Conservation (phyloP, 1,140 invertebrate genomes). For the Centruroides sculpturatus region DNA sequence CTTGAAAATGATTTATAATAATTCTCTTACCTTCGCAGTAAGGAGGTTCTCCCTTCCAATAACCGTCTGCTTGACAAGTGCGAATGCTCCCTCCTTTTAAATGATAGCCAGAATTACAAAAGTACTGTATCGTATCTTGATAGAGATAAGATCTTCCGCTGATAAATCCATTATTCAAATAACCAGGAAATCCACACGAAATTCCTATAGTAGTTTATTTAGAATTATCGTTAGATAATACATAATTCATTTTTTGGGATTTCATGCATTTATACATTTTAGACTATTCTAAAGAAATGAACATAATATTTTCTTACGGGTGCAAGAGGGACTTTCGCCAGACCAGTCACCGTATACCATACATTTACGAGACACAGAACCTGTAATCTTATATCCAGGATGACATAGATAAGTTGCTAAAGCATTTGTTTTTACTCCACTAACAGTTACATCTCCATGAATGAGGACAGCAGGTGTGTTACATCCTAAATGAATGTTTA, state of each 20-base stretch:
- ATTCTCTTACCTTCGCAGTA: constrained; percentile 12
- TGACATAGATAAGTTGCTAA: constrained; percentile 29
- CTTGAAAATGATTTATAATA: too few species aligned
- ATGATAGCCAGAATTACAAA: constrained; percentile 12
- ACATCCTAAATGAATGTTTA: constrained; percentile 29
- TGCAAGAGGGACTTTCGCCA: constrained; percentile 24
- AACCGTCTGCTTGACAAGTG: constrained; percentile 9
- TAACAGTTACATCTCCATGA: constrained; percentile 29
- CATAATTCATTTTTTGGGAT: too few species aligned
- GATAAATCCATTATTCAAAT: constrained; percentile 37
- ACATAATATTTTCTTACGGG: constrained; percentile 32
- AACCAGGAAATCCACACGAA: constrained; percentile 42
- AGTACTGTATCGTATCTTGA: constrained; percentile 27
- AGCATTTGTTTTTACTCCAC: constrained; percentile 21
- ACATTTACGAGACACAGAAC: constrained; percentile 21
- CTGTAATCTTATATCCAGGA: constrained; percentile 26
- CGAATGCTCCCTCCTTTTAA: constrained; percentile 5
- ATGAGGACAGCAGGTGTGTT: constrained; percentile 28
- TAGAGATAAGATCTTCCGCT: constrained; percentile 37
- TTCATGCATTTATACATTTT: too few species aligned
- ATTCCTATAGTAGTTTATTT: constrained; percentile 24
- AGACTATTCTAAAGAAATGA: background rate
- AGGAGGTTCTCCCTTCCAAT: constrained; percentile 11
- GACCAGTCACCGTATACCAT: constrained; percentile 30
- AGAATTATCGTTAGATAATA: background rate